These are phyloP conservation scores for Varanus salvator DNA, from an alignment of 2,113 vertebrate genomes.

Conservation along the genomic window DNA sequence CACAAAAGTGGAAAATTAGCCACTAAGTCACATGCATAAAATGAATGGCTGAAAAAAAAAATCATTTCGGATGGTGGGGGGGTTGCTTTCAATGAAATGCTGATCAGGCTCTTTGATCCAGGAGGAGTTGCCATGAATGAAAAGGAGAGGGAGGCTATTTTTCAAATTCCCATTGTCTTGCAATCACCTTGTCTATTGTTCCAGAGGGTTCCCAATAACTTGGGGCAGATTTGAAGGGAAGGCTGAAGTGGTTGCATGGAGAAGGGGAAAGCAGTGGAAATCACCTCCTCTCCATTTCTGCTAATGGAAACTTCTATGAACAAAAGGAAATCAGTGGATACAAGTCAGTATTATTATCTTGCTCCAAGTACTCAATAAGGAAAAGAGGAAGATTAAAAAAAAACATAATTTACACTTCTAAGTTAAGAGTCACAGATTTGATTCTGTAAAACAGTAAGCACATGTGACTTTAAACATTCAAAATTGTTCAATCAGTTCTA, in stretches of 20 bases:
- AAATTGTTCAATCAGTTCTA: not conserved
- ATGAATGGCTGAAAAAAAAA: not conserved
- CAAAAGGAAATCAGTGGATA: not conserved
- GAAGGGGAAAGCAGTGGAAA: not conserved
- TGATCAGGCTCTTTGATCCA: not conserved
- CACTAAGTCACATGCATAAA: not conserved
- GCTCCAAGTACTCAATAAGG: not conserved
- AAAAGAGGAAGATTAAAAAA: not conserved
- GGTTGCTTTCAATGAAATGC: not conserved
- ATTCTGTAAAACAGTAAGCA: conserved; percentile 4
- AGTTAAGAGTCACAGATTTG: not conserved
- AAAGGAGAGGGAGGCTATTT: not conserved
- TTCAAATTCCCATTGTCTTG: not conserved
- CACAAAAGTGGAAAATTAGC: not conserved
- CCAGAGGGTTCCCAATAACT: not conserved
- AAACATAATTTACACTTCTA: not conserved
- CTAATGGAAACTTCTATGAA: not conserved
- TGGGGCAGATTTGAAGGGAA: not conserved
- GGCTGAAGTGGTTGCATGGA: no score
- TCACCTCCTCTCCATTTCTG: not conserved
- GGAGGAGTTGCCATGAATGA: not conserved
- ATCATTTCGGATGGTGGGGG: not conserved
- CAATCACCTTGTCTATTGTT: not conserved
- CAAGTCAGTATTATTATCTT: not conserved
- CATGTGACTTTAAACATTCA: not conserved